Conservation (phyloP, 2,113 vertebrate species). For the Pithys albifrons region DNA sequence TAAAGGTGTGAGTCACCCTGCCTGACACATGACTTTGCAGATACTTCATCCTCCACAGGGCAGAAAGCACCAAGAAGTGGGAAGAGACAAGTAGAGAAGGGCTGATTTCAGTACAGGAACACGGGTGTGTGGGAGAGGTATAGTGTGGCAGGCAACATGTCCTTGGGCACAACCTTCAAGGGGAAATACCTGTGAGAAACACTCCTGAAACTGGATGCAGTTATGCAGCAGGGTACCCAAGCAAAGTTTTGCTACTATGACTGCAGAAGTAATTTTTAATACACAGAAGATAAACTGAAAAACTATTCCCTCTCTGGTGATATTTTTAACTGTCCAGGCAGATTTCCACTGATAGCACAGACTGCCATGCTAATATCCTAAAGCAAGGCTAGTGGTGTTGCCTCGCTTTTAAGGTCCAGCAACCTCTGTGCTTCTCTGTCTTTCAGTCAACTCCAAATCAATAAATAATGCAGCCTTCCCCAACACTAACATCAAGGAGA, state of each 20-base stretch:
- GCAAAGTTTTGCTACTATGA: neutral
- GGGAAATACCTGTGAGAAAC: conserved; percentile 12
- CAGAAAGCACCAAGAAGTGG: neutral
- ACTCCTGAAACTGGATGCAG: neutral
- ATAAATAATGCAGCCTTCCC: conserved; percentile 21
- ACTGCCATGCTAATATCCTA: neutral
- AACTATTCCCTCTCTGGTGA: neutral
- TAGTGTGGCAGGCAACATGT: neutral
- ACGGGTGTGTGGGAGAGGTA: neutral
- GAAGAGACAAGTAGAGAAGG: neutral
- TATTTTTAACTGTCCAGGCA: conserved; percentile 20
- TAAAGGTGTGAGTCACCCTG: neutral
- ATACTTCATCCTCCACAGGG: neutral
- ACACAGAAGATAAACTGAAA: neutral
- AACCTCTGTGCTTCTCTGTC: neutral
- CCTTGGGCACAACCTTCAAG: neutral
- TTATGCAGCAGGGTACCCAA: neutral
- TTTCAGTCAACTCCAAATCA: neutral
- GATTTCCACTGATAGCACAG: neutral
- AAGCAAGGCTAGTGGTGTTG: neutral
- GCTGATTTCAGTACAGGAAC: conserved; percentile 1
- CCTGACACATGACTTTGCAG: neutral
- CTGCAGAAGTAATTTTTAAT: neutral
- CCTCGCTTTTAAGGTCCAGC: neutral
- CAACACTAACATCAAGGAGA: neutral